Evolutionary conservation across 2,797 vertebrate species (phyloP).

Genomic region (Anisognathus igniventris): DNA sequence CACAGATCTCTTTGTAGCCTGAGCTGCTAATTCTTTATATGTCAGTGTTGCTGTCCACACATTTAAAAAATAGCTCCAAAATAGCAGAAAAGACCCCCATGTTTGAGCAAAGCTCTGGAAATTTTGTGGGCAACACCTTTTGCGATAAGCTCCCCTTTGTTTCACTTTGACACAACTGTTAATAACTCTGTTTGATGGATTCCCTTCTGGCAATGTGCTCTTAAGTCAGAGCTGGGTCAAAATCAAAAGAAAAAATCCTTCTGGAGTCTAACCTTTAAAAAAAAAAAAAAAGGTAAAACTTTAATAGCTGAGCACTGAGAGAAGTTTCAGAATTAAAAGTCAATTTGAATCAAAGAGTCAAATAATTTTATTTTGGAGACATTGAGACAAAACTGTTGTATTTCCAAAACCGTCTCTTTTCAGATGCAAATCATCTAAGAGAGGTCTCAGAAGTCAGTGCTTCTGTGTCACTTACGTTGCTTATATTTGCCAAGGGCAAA

Average conservation of each 20-base stretch:
- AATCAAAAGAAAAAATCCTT: not conserved
- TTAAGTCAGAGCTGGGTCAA: not conserved
- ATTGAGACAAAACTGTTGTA: not conserved
- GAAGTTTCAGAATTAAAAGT: conserved; percentile 32
- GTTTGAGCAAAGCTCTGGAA: conserved; percentile 20
- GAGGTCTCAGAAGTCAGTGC: not conserved
- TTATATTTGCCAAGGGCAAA: conserved; percentile 35
- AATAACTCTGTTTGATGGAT: conserved; percentile 23
- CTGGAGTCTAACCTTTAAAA: not conserved
- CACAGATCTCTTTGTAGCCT: not conserved
- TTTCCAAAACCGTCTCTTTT: conserved; percentile 7
- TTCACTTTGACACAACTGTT: conserved; percentile 17
- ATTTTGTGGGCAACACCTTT: conserved; percentile 18
- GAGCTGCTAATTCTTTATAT: not conserved
- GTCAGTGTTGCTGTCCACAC: conserved; percentile 1
- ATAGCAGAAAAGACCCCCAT: not conserved
- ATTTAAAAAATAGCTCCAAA: not conserved
- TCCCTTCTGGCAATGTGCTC: conserved; percentile 4
- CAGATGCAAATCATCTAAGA: conserved; percentile 41
- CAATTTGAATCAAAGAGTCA: conserved; percentile 26
- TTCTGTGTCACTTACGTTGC: not conserved
- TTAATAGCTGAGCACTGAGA: not conserved
- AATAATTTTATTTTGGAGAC: conserved; percentile 8
- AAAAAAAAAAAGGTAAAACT: not conserved
- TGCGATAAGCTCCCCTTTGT: not conserved